Evolutionary conservation across 1,140 invertebrate genomes (phyloP), one percentile per base, ranked within the genome.

Genomic region (Drosophila trapezifrons): DNA sequence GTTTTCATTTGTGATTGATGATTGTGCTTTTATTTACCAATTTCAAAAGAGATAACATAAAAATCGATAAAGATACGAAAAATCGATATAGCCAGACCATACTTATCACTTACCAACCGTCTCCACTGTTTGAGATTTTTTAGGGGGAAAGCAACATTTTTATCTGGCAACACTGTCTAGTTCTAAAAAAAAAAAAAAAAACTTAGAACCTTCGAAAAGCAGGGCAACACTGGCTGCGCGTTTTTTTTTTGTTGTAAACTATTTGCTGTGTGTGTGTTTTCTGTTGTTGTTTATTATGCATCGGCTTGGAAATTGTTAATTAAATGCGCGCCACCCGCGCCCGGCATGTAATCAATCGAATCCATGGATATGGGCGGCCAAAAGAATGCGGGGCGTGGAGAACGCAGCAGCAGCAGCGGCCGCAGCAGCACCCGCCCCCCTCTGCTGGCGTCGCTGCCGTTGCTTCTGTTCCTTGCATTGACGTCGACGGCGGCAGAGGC

Each of bases 251-350:
- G 64, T 84, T 85, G 77, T 84, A 84, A 77, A 78, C 62, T 74
- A 70, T 82, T 60, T 51, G 37, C 32, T 60, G 70, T 77, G 78
- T 80, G 72, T 81, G 57, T 65, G 62, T 58, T 49, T 67, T 54
- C 35, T 49, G 35, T 67, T 69, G 46, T 84, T 84, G 81, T 85
- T 85, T 85, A 75, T 82, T 70, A 83, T 83, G 80, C 64, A 55
- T 83, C 65, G 78, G 49, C 52, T 75, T 4, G 47, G 47, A 49
- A 59, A 43, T 76, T 67, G 62, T 83, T 73, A 80, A 79, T 55
- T 76, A 76, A 83, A 80, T 85, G 80, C 59, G 62, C 64, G 57
- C 77, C 38, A 3, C 29, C 17, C 42, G 66, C 52, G 43, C 65
- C 67, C 37, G 67, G 51, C 35, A 72, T 71, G 69, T 71, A 71